phyloP scores from a whole-genome alignment of 2,888 invertebrate genomes.

The Sphecodes monilicornis region DNA sequence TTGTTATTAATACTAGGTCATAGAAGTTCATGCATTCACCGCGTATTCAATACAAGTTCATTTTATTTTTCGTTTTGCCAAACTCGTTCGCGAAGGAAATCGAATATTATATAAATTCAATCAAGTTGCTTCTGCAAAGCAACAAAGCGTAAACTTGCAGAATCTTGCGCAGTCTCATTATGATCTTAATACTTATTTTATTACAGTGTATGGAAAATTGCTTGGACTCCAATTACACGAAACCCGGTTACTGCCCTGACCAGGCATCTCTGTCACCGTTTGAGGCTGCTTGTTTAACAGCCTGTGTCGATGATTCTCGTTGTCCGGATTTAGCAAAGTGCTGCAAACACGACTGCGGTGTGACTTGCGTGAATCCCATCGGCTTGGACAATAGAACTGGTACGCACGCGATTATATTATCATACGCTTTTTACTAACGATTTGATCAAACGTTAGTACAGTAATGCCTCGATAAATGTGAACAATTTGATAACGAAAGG shows the following conservation, averaged over 20 bases:
- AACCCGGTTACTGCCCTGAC: constrained; percentile 85
- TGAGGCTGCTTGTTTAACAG: constrained; percentile 87
- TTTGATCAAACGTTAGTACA: too few relatives aligned
- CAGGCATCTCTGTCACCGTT: constrained; percentile 84
- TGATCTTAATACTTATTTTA: not conserved
- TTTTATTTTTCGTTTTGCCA: too few relatives aligned
- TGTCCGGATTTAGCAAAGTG: constrained; percentile 90
- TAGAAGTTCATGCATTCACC: not conserved
- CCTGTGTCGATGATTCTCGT: constrained; percentile 88
- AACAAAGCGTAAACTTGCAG: not conserved
- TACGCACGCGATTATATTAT: constrained; percentile 77
- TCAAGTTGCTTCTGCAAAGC: not conserved
- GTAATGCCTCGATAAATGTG: too few relatives aligned
- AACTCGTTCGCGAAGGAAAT: not conserved
- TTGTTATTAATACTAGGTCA: not conserved
- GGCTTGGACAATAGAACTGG: constrained; percentile 87
- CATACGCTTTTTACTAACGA: not conserved
- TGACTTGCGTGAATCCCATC: constrained; percentile 88
- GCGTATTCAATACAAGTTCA: not conserved
- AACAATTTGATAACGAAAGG: too few relatives aligned
- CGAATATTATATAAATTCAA: not conserved
- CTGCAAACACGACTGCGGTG: constrained; percentile 89
- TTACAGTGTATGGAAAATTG: constrained; percentile 87
- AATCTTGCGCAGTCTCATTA: not conserved
- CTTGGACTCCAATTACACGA: constrained; percentile 84